Evolutionary conservation across 2,113 vertebrate genomes (phyloP).

Genomic region (Petrocephalus zakoni): DNA sequence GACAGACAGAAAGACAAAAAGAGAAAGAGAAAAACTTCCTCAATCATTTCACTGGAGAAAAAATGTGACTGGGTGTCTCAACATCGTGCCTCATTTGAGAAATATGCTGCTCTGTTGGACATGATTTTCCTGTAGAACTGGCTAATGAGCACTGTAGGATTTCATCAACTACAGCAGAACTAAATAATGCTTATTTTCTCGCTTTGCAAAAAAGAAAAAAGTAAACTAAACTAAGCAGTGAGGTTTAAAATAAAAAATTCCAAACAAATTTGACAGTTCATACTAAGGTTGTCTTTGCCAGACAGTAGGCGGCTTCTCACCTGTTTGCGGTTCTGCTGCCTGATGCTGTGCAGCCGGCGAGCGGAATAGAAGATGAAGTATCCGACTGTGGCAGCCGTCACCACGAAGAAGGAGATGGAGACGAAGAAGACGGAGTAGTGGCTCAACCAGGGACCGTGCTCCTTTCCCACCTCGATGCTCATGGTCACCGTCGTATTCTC

Average conservation of each 20-base stretch:
- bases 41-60: too few relatives aligned
- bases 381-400: constrained; percentile 73
- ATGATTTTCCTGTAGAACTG: neutral
- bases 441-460: constrained; percentile 68
- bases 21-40: neutral
- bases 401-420: constrained; percentile 74
- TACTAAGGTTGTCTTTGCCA: neutral
- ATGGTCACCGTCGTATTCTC: constrained; percentile 62
- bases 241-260: neutral
- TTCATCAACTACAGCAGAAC: neutral
- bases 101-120: neutral
- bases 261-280: neutral
- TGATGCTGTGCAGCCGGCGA: constrained; percentile 61
- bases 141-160: neutral
- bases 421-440: constrained; percentile 80
- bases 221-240: too few relatives aligned
- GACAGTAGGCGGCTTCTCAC: constrained; percentile 39
- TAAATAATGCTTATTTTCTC: neutral
- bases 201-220: neutral
- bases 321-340: constrained; percentile 68
- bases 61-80: neutral
- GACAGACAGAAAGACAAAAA: too few relatives aligned
- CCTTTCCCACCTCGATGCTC: constrained; percentile 74
- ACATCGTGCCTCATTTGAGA: neutral
- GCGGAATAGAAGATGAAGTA: constrained; percentile 82